Conservation (phyloP, 2,113 vertebrate species). For the Hyaena hyaena region DNA sequence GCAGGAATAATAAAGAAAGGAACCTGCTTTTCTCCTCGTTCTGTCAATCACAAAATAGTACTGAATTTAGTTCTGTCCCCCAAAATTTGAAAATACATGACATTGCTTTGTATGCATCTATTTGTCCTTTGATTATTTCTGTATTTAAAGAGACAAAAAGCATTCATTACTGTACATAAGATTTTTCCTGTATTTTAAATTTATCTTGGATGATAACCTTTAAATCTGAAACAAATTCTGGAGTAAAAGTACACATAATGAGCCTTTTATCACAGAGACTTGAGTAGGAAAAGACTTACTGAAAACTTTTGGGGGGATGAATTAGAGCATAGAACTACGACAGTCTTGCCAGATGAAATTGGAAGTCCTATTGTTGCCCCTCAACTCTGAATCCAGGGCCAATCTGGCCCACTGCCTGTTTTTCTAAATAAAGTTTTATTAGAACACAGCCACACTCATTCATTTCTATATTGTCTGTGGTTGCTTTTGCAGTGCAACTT, state of each 20-base stretch:
- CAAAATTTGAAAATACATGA: constrained; percentile 5
- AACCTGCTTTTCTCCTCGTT: background rate
- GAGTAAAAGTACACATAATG: background rate
- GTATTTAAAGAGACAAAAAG: background rate
- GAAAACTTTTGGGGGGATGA: background rate
- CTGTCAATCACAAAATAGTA: background rate
- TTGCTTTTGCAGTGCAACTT: background rate
- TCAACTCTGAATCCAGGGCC: background rate
- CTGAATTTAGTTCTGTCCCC: background rate
- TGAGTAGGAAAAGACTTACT: background rate
- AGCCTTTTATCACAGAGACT: background rate
- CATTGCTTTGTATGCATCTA: background rate
- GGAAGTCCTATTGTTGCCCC: background rate
- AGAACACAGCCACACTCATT: background rate
- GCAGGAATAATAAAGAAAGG: background rate
- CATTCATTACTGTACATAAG: background rate
- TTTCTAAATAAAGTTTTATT: constrained; percentile 46
- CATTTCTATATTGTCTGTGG: background rate
- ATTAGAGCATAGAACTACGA: background rate
- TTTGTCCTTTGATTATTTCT: constrained; percentile 31
- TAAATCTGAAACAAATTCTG: background rate
- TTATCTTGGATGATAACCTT: constrained; percentile 15
- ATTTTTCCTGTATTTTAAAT: background rate
- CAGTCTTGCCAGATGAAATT: background rate
- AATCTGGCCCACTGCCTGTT: background rate